These are phyloP conservation scores for Pomacea canaliculata DNA, from an alignment of 2,888 invertebrate genomes.

Conservation along the genomic window DNA sequence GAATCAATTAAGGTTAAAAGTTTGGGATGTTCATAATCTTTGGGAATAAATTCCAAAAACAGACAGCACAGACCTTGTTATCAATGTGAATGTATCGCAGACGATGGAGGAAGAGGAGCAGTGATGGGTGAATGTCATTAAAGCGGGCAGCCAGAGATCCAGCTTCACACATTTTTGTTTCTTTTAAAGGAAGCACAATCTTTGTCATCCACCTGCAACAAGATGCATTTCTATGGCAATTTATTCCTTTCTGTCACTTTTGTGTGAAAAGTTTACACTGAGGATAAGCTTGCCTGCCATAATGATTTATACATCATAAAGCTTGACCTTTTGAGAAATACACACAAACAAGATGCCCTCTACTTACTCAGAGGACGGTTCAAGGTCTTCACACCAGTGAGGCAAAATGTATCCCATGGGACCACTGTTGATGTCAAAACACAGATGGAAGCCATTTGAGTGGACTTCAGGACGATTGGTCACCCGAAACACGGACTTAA, in stretches of 20 bases:
- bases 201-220: slow-evolving; percentile 62
- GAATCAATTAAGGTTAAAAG: no score
- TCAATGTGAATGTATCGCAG: slow-evolving; percentile 60
- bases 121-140: slow-evolving; percentile 68
- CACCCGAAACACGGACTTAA: slow-evolving; percentile 70
- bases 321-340: no score
- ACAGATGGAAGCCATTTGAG: slow-evolving; percentile 67
- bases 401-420: slow-evolving; percentile 69
- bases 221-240: not conserved
- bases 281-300: no score
- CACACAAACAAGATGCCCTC: no score
- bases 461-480: slow-evolving; percentile 68
- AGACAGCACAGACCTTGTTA: slow-evolving; percentile 52
- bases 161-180: slow-evolving; percentile 49
- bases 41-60: no score
- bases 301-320: no score
- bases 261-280: no score
- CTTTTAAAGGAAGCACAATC: slow-evolving; percentile 64
- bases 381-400: slow-evolving; percentile 56
- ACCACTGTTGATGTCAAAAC: slow-evolving; percentile 66
- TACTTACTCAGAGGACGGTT: slow-evolving; percentile 16
- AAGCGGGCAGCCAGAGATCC: slow-evolving; percentile 64
- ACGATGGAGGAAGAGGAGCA: slow-evolving; percentile 68
- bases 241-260: no score
- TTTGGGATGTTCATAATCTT: no score